Base-by-base conservation (phyloP, 2,888 invertebrate species). In the Xestia rhomboidea region DNA sequence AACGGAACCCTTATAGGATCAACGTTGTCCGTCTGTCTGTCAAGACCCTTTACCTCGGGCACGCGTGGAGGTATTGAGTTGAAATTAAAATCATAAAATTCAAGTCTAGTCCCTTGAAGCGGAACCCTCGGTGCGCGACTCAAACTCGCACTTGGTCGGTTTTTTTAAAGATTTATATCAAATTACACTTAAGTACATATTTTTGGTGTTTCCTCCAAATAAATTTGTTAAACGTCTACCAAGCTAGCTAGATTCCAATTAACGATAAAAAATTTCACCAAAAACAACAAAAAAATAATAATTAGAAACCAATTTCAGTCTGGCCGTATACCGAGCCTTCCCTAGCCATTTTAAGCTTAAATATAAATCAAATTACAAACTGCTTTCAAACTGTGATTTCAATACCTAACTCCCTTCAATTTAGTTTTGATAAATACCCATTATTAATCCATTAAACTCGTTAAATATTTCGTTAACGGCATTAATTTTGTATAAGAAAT, bases 401-500 rank as follows among this genome's bases (percentile, higher is more conserved):
- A 46, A 67, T 73, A 73, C 78, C 66, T 71, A 44, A n/a, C 57
- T 76, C 41, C 15, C 15, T 46, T 54, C 30, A 78, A 30, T 66
- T 74, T 72, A 44, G 38, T 69, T 77, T 18, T 73, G 62, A 84
- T 75, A 66, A 82, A 82, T 79, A 64, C 27, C 74, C 46, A 66
- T 76, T 76, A 78, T 76, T 68, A 82, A 82, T 79, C 62, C 67
- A 64, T 74, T 77, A 68, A 66, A 79, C 18, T 66, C n/a, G 73
- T 75, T 77, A 78, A 74, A 76, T 34, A 72, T 85, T 81, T 69
- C 67, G 69, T 67, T 76, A 63, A 30, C n/a, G 46, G 49, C 34
- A 77, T 82, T 64, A 71, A 85, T 85, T 79, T 79, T 74, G 63
- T 64, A 46, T 38, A 76, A 79, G 86, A 88, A 90, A 84, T 83